A percentile compares a stretch with the other conserved stretches of the same genome.
phyloP scores from a whole-genome alignment of 2,113 vertebrate species.

The Promerops cafer region DNA sequence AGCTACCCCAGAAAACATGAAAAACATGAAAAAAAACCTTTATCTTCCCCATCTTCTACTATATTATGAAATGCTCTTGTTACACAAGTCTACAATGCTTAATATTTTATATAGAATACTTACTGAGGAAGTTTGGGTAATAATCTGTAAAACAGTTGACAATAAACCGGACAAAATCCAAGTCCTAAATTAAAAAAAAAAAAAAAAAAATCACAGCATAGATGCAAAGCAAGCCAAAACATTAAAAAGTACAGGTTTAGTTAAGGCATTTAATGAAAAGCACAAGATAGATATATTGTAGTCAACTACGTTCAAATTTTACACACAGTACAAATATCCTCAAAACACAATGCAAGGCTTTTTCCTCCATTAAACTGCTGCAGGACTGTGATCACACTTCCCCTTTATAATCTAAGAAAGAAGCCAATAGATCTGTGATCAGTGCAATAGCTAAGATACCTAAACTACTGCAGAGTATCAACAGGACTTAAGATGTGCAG shows the following conservation, averaged over 20 bases:
- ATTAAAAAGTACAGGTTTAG: neutral
- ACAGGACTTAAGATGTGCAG: neutral
- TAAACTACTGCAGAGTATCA: neutral
- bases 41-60: neutral
- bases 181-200: slow-evolving; percentile 81
- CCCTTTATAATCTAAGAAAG: neutral
- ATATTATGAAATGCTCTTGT: neutral
- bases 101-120: slow-evolving; percentile 66
- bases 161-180: slow-evolving; percentile 95
- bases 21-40: rapidly evolving
- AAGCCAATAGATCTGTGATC: neutral
- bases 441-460: neutral
- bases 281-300: neutral
- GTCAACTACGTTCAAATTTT: neutral
- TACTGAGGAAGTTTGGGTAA: slow-evolving; percentile 97
- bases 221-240: neutral
- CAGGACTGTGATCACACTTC: neutral
- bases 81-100: neutral
- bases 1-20: neutral
- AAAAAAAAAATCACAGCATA: slow-evolving; percentile 62
- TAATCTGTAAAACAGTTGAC: slow-evolving; percentile 95
- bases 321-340: neutral
- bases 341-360: neutral
- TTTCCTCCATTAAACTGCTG: neutral
- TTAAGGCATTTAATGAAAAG: neutral